A percentile compares a stretch with the other conserved stretches of the same genome.
These are phyloP conservation scores for Holotrichia oblita DNA, from an alignment of 1,140 invertebrate genomes.

Conservation along the genomic window DNA sequence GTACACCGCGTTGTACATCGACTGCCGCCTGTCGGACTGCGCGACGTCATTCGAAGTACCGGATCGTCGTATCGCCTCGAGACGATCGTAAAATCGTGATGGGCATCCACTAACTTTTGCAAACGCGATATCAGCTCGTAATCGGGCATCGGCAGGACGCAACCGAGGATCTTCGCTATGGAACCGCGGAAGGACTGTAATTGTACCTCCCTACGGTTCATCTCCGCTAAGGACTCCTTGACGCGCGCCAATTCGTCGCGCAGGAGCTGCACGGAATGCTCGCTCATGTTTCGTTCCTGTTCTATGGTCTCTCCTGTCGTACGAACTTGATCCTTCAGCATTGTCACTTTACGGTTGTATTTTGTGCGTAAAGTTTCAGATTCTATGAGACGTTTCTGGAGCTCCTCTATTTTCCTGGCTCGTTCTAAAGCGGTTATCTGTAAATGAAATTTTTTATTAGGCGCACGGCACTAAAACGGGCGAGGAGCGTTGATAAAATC, in stretches of 20 bases:
- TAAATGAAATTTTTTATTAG: conserved; percentile 44
- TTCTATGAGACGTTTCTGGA: conserved; percentile 79
- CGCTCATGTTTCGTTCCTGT: conserved; percentile 75
- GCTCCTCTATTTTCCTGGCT: conserved; percentile 83
- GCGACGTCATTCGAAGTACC: conserved; percentile 64
- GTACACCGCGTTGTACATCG: conserved; percentile 63
- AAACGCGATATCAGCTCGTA: conserved; percentile 80
- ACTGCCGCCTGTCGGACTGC: conserved; percentile 64
- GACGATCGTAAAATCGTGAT: conserved; percentile 79
- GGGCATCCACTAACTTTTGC: conserved; percentile 79
- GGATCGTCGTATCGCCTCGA: conserved; percentile 76
- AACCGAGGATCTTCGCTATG: conserved; percentile 73
- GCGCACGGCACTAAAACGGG: not conserved
- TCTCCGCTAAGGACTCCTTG: conserved; percentile 76
- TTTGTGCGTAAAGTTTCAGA: conserved; percentile 75
- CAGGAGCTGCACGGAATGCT: conserved; percentile 71
- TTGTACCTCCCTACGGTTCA: conserved; percentile 77
- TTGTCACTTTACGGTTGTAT: conserved; percentile 75
- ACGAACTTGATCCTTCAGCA: conserved; percentile 76
- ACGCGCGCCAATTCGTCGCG: conserved; percentile 77
- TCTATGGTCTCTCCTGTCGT: conserved; percentile 71
- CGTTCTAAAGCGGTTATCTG: conserved; percentile 84
- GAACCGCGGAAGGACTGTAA: conserved; percentile 76
- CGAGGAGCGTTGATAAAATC: not conserved
- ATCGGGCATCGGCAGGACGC: conserved; percentile 75